Conservation (phyloP, 2,797 vertebrate species). For the Carduelis carduelis region DNA sequence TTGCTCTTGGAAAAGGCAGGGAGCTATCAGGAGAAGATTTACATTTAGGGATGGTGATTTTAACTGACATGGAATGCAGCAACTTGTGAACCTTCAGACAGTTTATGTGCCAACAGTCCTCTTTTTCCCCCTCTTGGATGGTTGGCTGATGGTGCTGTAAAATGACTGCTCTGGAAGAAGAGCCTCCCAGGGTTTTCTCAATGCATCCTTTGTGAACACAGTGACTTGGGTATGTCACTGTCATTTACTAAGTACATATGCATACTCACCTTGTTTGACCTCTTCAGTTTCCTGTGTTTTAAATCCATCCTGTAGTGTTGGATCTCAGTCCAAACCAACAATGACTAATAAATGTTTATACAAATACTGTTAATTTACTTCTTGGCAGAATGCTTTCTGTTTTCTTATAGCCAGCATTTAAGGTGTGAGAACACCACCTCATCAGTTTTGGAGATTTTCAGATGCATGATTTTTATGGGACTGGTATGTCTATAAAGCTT, state of each 20-base stretch:
- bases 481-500: not conserved
- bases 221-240: not conserved
- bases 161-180: not conserved
- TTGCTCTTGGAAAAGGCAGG: not conserved
- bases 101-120: not conserved
- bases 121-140: not conserved
- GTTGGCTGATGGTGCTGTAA: not conserved
- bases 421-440: not conserved
- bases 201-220: not conserved
- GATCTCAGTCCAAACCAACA: not conserved
- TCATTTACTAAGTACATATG: not conserved
- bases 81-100: not conserved
- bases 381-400: not conserved
- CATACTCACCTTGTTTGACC: not conserved
- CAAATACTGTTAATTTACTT: not conserved
- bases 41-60: not conserved
- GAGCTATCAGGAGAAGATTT: not conserved
- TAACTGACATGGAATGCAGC: not conserved
- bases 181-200: not conserved
- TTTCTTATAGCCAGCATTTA: not conserved
- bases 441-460: not conserved
- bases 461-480: not conserved
- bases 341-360: not conserved
- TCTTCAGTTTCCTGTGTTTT: not conserved
- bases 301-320: not conserved